Base-by-base conservation (phyloP, 2,797 vertebrate genomes). In the Tarsius wallacei region DNA sequence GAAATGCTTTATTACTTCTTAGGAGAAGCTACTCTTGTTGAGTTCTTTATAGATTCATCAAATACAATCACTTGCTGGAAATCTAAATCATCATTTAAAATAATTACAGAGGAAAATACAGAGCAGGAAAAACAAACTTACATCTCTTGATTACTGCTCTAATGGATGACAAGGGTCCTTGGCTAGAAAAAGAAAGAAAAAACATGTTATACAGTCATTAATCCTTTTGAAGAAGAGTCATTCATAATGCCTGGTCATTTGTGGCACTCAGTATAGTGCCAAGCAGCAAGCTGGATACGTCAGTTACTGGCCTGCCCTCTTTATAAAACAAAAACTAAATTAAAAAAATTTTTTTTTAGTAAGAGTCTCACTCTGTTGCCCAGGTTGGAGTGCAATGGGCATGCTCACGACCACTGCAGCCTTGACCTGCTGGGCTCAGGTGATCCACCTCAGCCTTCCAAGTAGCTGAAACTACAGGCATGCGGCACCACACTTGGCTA, bases 141-240 rank as follows among this genome's bases (percentile, higher is more conserved):
- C 99, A 99, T 99, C 99, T 99, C 98, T 99, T 99, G 99, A 99
- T 99, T 78, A 99, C 99, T 47, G 99, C 99, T 99, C 98, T 99
- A 98, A 99, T 99, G 59, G 99, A 99, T 55, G 99, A 99, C 98
- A 99, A 98, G 63, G 99, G 99, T 97, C 99, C 99, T 99, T 99
- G 99, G 97, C 99, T 99, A 98, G 96, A 98, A 97, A 96, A 98
- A 97, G 22, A 96, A 98, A 97, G 96, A 97, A 94, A 86, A 97
- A 91, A 92, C 59, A 31, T 42, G 96, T 97, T 97, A 98, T 84
- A 90, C 73, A 97, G 5, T 93, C 21, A 94, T 97, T 98, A 97
- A 16, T 85, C 26, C 66, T 93, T 96, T 73, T 80, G 74, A 97
- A 63, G 86, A 77, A 91, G 76, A 87, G 84, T 31, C 96, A 89